Percentiles rank a stretch among this genome's conserved stretches.
Conservation (phyloP, 1,140 invertebrate genomes). For the Maniola jurtina region DNA sequence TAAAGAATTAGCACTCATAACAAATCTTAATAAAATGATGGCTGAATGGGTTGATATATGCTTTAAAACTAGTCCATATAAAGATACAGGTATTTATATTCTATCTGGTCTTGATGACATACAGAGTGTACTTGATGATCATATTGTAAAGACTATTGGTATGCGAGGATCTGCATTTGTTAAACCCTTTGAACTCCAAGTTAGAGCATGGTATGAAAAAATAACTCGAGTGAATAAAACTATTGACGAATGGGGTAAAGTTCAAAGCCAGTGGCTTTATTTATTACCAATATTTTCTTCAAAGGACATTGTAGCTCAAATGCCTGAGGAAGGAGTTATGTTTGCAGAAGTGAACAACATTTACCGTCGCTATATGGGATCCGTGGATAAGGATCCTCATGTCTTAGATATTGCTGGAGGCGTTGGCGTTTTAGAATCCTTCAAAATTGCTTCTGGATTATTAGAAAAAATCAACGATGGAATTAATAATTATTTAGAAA, state of each 20-base stretch:
- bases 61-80: constrained; percentile 86
- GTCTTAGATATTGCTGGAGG: constrained; percentile 87
- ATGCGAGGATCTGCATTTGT: constrained; percentile 96
- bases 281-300: constrained; percentile 95
- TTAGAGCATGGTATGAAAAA: constrained; percentile 90
- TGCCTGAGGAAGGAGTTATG: constrained; percentile 92
- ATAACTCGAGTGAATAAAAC: constrained; percentile 88
- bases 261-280: constrained; percentile 94
- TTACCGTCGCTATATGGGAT: constrained; percentile 89
- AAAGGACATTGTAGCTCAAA: constrained; percentile 94
- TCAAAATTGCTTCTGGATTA: constrained; percentile 85
- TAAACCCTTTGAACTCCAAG: constrained; percentile 91
- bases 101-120: constrained; percentile 91
- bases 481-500: constrained; percentile 94
- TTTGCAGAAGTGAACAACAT: constrained; percentile 88
- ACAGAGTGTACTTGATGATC: constrained; percentile 92
- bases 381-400: constrained; percentile 84
- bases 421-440: constrained; percentile 85
- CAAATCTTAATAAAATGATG: constrained; percentile 90
- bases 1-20: constrained; percentile 91
- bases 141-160: constrained; percentile 91
- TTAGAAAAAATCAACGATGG: constrained; percentile 92
- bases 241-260: constrained; percentile 93
- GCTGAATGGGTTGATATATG: constrained; percentile 90
- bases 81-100: constrained; percentile 89